Percentiles rank a stretch among this genome's conserved stretches.
Evolutionary conservation across 2,888 invertebrate species (phyloP).

Genomic region (Hydraecia micacea): DNA sequence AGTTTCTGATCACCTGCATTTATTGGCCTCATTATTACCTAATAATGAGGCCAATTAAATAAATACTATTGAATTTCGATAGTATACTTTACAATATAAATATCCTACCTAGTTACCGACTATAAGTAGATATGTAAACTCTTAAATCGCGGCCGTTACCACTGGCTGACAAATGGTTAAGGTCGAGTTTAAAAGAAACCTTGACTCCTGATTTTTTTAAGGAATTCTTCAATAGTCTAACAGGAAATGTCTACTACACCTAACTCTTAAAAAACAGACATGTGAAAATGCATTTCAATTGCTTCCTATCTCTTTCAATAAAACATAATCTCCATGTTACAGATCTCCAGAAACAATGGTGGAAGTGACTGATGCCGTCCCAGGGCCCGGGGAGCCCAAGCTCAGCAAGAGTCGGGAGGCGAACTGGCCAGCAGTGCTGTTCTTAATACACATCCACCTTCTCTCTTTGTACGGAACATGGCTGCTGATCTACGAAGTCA

Average conservation of each 20-base stretch:
- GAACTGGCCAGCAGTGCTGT: conserved; percentile 93
- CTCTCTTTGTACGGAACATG: conserved; percentile 92
- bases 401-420: conserved; percentile 90
- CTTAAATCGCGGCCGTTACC: too few relatives aligned
- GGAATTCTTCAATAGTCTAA: too few relatives aligned
- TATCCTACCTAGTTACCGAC: too few relatives aligned
- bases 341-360: conserved; percentile 55
- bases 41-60: too few relatives aligned
- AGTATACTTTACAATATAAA: too few relatives aligned
- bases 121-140: too few relatives aligned
- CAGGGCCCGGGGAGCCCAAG: conserved; percentile 32
- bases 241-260: neutral
- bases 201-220: too few relatives aligned
- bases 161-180: too few relatives aligned
- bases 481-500: conserved; percentile 90
- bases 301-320: neutral
- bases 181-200: too few relatives aligned
- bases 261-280: neutral
- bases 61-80: too few relatives aligned
- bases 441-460: conserved; percentile 93
- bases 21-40: too few relatives aligned
- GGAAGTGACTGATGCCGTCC: conserved; percentile 36
- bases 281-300: neutral
- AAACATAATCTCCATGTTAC: neutral
- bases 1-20: too few relatives aligned